These are phyloP conservation scores for Hydrocynus forskahlii DNA, from an alignment of 2,797 vertebrate species.

Conservation along the genomic window DNA sequence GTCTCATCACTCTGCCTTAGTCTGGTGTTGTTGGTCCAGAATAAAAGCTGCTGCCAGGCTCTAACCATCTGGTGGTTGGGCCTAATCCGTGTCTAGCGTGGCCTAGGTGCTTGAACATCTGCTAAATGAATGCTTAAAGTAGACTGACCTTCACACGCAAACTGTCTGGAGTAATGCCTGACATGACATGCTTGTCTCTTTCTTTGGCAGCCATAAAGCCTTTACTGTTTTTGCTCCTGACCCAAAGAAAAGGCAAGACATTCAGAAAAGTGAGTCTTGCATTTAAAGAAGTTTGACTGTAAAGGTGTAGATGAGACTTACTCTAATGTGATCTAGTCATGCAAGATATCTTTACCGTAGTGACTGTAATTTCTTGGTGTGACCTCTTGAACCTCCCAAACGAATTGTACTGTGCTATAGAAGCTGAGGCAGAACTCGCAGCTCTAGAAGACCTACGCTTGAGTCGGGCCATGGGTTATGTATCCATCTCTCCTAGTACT, in stretches of 20 bases:
- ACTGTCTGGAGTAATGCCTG: background rate
- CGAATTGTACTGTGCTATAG: conserved; percentile 56
- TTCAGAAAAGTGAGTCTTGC: conserved; percentile 71
- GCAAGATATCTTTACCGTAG: too few relatives aligned
- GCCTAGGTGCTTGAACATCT: conserved; percentile 21
- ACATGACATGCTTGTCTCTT: conserved; percentile 1
- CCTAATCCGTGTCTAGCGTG: conserved; percentile 52
- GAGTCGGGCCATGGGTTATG: conserved; percentile 69
- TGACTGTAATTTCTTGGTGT: background rate
- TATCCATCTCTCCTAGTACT: conserved; percentile 72
- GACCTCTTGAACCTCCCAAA: background rate
- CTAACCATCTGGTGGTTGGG: conserved; percentile 31
- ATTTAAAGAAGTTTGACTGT: too few relatives aligned
- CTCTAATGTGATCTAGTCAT: too few relatives aligned
- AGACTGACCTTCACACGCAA: conserved; percentile 12
- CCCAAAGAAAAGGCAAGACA: conserved; percentile 70
- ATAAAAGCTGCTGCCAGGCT: background rate
- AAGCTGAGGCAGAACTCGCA: conserved; percentile 73
- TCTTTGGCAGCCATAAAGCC: conserved; percentile 67
- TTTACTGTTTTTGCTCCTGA: conserved; percentile 76
- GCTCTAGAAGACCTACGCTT: conserved; percentile 72
- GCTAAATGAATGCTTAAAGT: conserved; percentile 13
- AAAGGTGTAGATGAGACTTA: too few relatives aligned
- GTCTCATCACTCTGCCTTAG: background rate
- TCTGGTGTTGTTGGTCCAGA: background rate